Conservation (phyloP, 2,888 invertebrate genomes). For the Anoplius nigerrimus region DNA sequence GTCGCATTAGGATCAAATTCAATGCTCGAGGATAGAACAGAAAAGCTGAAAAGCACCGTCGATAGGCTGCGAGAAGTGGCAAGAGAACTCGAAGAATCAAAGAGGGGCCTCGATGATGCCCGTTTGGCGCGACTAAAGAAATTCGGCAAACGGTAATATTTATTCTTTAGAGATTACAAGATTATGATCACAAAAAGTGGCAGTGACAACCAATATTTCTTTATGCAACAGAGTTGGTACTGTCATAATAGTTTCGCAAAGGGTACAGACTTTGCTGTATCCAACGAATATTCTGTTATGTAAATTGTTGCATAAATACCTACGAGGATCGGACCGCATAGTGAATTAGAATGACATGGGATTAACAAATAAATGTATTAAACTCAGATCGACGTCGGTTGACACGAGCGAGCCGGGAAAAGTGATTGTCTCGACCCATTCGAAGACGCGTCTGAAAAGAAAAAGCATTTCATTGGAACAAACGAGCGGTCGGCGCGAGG, state of each 20-base stretch:
- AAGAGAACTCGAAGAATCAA: conserved; percentile 70
- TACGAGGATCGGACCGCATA: not conserved
- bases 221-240: too few relatives aligned
- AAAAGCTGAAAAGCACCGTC: conserved; percentile 71
- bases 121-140: conserved; percentile 63
- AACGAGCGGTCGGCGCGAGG: conserved; percentile 71
- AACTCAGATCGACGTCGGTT: conserved; percentile 80
- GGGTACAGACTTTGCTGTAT: too few relatives aligned
- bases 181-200: too few relatives aligned
- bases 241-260: too few relatives aligned
- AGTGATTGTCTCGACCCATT: conserved; percentile 69
- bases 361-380: not conserved
- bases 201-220: too few relatives aligned
- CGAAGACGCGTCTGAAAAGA: conserved; percentile 79
- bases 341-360: not conserved
- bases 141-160: conserved; percentile 66
- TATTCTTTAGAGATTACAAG: too few relatives aligned
- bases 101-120: conserved; percentile 65
- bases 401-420: conserved; percentile 76
- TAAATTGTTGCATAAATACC: not conserved
- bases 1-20: conserved; percentile 41
- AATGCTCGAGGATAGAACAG: conserved; percentile 62
- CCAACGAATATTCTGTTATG: too few relatives aligned
- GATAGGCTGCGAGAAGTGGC: conserved; percentile 71
- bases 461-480: conserved; percentile 86